Conservation (phyloP, 2,113 vertebrate species). For the Anhinga anhinga region DNA sequence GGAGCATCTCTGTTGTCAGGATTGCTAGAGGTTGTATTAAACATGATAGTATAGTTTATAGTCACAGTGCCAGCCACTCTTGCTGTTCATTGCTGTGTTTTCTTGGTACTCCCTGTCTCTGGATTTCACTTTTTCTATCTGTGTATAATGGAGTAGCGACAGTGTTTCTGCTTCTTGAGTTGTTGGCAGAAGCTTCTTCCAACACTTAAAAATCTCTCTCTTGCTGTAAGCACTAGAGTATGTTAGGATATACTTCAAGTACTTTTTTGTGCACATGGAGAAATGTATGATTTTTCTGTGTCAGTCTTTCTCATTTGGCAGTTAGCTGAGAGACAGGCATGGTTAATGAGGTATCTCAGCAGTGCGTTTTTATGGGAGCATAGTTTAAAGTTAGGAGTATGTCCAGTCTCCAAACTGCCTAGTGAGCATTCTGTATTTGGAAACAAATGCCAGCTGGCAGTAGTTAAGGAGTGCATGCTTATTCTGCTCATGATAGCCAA, state of each 20-base stretch:
- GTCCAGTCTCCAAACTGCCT: slow-evolving; percentile 52
- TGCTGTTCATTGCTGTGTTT: not conserved
- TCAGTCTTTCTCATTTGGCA: slow-evolving; percentile 4
- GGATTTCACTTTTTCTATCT: not conserved
- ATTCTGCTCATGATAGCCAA: slow-evolving; percentile 54
- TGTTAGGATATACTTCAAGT: not conserved
- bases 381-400: slow-evolving; percentile 30
- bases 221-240: not conserved
- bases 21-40: slow-evolving; percentile 21
- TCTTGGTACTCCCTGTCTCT: not conserved
- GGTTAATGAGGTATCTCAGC: slow-evolving; percentile 31
- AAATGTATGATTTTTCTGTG: not conserved
- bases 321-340: not conserved
- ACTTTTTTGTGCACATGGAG: not conserved
- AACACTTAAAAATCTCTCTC: not conserved
- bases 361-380: not conserved
- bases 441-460: slow-evolving; percentile 58
- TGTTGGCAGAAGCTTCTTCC: not conserved
- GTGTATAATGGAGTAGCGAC: not conserved
- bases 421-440: slow-evolving; percentile 36
- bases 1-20: slow-evolving; percentile 1
- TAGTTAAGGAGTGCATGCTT: slow-evolving; percentile 38
- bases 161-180: not conserved
- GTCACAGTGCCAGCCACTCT: not conserved
- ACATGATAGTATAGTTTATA: not conserved